Conservation (phyloP, 1,140 invertebrate genomes). For the Condylostylus longicornis region DNA sequence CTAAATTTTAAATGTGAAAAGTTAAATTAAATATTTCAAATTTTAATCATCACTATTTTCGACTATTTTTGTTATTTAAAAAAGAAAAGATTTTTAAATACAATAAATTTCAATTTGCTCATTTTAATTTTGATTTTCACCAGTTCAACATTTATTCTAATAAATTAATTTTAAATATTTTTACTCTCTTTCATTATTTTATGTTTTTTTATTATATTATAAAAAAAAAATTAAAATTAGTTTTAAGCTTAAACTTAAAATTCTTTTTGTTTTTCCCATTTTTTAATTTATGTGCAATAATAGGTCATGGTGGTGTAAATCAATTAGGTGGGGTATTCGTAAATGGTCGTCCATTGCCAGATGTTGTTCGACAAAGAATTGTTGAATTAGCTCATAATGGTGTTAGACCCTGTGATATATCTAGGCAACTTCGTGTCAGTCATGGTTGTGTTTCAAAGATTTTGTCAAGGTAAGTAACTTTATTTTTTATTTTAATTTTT, state of each 20-base stretch:
- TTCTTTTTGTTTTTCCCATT: neutral
- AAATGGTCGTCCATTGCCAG: conserved; percentile 86
- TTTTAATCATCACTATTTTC: no score
- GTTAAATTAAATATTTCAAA: no score
- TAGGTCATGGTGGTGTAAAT: conserved; percentile 90
- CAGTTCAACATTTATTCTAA: no score
- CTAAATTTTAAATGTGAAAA: no score
- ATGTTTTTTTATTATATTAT: no score
- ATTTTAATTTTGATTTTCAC: no score
- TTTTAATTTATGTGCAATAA: conserved; percentile 13
- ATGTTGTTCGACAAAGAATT: conserved; percentile 86
- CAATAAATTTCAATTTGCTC: no score
- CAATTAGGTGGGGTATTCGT: conserved; percentile 93
- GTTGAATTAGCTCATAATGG: conserved; percentile 92
- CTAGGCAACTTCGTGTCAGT: conserved; percentile 73
- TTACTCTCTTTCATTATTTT: no score
- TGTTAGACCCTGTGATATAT: conserved; percentile 87
- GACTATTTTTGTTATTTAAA: no score
- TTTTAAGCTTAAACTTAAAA: neutral
- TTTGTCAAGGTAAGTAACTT: conserved; percentile 64
- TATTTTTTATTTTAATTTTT: conserved; percentile 1
- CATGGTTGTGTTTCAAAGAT: conserved; percentile 92
- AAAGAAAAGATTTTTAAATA: no score
- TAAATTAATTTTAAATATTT: no score
- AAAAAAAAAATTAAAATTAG: no score